Evolutionary conservation across 2,113 vertebrate genomes (phyloP).

Genomic region (Accipiter cooperii): DNA sequence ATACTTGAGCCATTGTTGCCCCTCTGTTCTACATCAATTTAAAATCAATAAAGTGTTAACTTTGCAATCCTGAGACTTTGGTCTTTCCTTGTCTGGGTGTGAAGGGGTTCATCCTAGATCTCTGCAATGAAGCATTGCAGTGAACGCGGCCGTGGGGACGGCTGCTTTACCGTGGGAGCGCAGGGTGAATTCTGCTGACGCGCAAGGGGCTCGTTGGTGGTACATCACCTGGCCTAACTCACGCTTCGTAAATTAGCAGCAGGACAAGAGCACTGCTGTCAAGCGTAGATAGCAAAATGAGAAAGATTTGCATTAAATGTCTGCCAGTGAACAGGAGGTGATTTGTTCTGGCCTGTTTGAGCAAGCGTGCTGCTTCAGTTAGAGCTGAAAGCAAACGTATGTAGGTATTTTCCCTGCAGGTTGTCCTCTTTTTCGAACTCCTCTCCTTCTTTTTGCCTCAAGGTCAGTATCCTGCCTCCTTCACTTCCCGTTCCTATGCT

Average conservation of each 20-base stretch:
- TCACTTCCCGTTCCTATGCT: too few relatives aligned
- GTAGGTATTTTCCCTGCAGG: background rate
- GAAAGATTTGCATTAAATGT: accelerated
- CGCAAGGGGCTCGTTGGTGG: accelerated
- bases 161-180: accelerated
- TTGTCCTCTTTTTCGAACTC: background rate
- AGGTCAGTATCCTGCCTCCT: background rate
- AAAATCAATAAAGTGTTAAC: constrained; percentile 75
- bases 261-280: too few relatives aligned
- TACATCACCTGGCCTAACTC: accelerated
- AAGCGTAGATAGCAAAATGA: accelerated
- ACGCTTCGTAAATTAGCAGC: too few relatives aligned
- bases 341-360: too few relatives aligned
- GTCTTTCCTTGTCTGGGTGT: background rate
- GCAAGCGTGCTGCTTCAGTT: too few relatives aligned
- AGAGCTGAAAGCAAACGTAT: accelerated
- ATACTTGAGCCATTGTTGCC: constrained; percentile 20
- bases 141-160: accelerated
- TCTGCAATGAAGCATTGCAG: too few relatives aligned
- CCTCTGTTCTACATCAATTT: constrained; percentile 55
- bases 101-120: background rate
- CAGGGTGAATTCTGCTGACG: too few relatives aligned
- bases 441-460: background rate
- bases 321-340: background rate
- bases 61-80: constrained; percentile 14